Conservation (phyloP, 1,140 invertebrate genomes). For the Cheumatopsyche charites region DNA sequence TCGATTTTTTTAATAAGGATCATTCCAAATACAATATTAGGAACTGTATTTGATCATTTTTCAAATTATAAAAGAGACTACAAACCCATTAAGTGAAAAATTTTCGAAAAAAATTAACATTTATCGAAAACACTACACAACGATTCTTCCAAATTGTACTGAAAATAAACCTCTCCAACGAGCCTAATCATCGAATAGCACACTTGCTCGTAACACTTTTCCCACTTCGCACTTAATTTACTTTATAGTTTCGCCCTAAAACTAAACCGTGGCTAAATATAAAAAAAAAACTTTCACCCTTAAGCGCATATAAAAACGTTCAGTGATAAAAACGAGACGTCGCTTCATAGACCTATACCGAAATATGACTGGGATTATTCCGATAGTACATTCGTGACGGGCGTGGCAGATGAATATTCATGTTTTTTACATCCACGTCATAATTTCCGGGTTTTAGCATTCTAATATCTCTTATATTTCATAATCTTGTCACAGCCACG, state of each 20-base stretch:
- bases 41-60: too few relatives aligned
- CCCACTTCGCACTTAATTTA: neutral
- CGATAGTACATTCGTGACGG: neutral
- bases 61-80: too few relatives aligned
- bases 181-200: neutral
- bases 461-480: conserved; percentile 22
- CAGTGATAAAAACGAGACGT: too few relatives aligned
- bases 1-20: too few relatives aligned
- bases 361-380: too few relatives aligned
- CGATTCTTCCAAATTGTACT: too few relatives aligned
- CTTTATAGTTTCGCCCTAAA: neutral
- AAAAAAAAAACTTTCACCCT: conserved; percentile 6
- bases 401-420: conserved; percentile 2
- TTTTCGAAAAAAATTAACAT: too few relatives aligned
- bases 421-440: neutral
- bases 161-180: neutral
- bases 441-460: conserved; percentile 2
- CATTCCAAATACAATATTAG: too few relatives aligned
- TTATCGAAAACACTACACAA: too few relatives aligned
- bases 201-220: neutral
- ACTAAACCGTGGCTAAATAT: neutral
- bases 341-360: too few relatives aligned
- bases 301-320: neutral
- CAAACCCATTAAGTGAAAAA: too few relatives aligned
- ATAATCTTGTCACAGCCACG: conserved; percentile 19